phyloP scores from a whole-genome alignment of 1,140 invertebrate genomes.

The Drosophila azteca region DNA sequence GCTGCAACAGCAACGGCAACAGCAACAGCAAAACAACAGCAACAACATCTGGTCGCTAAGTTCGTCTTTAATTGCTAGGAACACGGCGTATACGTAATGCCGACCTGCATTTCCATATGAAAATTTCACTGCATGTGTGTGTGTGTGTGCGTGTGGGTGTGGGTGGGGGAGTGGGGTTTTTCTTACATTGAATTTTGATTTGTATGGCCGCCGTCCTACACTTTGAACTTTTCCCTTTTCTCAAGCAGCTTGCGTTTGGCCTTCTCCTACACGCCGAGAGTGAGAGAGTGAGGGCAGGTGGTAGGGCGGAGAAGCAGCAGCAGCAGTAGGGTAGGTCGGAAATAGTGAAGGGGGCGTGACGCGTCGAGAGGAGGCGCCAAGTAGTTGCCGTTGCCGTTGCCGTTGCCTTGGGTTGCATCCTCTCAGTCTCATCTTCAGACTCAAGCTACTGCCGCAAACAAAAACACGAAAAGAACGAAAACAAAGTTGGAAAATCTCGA shows the following conservation, averaged over 20 bases:
- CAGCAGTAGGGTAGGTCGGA: too few species aligned
- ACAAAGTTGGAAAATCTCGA: slow-evolving; percentile 5
- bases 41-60: slow-evolving; percentile 55
- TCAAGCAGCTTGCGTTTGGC: slow-evolving; percentile 58
- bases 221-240: slow-evolving; percentile 45
- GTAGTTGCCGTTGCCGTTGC: slow-evolving; percentile 44
- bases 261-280: slow-evolving; percentile 44
- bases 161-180: not conserved
- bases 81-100: slow-evolving; percentile 50
- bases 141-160: not conserved
- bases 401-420: slow-evolving; percentile 46
- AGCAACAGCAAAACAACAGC: slow-evolving; percentile 47
- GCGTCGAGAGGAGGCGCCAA: slow-evolving; percentile 18
- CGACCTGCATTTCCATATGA: slow-evolving; percentile 34
- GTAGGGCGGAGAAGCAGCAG: not conserved
- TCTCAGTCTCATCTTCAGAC: slow-evolving; percentile 37
- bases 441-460: slow-evolving; percentile 49
- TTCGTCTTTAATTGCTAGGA: slow-evolving; percentile 64
- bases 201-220: slow-evolving; percentile 41
- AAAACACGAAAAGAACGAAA: slow-evolving; percentile 35
- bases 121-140: slow-evolving; percentile 11
- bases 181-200: slow-evolving; percentile 51
- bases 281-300: not conserved
- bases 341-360: slow-evolving; percentile 1
- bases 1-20: slow-evolving; percentile 52